Evolutionary conservation across 2,113 vertebrate species (phyloP).

Genomic region (Dromiciops gliroides): DNA sequence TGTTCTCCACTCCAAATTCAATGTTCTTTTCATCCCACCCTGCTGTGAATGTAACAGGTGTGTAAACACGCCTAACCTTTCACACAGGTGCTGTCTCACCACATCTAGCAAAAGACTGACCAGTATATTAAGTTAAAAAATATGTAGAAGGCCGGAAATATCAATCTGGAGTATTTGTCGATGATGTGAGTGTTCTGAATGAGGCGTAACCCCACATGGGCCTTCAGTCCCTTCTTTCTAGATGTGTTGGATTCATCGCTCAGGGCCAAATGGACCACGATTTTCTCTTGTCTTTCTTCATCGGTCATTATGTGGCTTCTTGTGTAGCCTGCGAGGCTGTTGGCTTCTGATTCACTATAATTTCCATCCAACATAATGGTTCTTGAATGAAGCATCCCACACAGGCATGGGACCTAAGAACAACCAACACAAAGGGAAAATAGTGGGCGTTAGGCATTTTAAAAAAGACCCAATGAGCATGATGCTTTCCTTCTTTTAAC

Average conservation of each 20-base stretch:
- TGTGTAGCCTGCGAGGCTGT: slow-evolving; percentile 92
- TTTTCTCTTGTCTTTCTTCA: slow-evolving; percentile 92
- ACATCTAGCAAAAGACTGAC: slow-evolving; percentile 92
- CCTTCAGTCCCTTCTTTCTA: slow-evolving; percentile 88
- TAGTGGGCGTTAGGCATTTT: slow-evolving; percentile 19
- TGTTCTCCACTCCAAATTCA: slow-evolving; percentile 26
- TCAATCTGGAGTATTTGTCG: slow-evolving; percentile 95
- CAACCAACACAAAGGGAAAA: slow-evolving; percentile 49
- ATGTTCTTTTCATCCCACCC: not conserved
- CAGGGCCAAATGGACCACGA: slow-evolving; percentile 90
- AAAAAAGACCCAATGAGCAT: not conserved
- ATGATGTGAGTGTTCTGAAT: slow-evolving; percentile 95
- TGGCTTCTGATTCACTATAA: slow-evolving; percentile 91
- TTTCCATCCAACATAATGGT: slow-evolving; percentile 93
- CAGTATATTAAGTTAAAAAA: slow-evolving; percentile 98
- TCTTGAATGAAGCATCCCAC: slow-evolving; percentile 90
- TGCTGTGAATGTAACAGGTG: slow-evolving; percentile 15
- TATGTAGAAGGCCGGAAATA: slow-evolving; percentile 95
- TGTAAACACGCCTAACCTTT: not conserved
- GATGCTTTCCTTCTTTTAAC: not conserved
- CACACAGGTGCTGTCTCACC: slow-evolving; percentile 17
- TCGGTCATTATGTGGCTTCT: slow-evolving; percentile 86
- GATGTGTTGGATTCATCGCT: slow-evolving; percentile 86
- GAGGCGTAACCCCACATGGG: slow-evolving; percentile 87
- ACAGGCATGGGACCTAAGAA: slow-evolving; percentile 86